Evolutionary conservation across 2,797 vertebrate species (phyloP).

Genomic region (Falco naumanni): DNA sequence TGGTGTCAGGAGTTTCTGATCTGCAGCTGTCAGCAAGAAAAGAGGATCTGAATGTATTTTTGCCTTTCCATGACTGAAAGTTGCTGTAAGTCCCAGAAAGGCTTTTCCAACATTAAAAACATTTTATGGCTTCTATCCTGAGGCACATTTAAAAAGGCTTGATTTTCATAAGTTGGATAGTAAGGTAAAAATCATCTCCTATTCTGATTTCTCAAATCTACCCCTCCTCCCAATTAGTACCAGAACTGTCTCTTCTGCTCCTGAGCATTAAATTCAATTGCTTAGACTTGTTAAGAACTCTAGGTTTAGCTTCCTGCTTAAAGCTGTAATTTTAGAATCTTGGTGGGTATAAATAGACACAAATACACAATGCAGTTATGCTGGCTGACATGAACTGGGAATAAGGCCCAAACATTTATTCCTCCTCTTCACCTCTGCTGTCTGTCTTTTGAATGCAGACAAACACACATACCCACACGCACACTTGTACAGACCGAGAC

Average conservation of each 20-base stretch:
- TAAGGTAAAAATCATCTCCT: conserved; percentile 10
- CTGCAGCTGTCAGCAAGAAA: neutral
- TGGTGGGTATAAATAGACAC: conserved; percentile 1
- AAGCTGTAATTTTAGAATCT: conserved; percentile 15
- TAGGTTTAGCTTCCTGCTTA: neutral
- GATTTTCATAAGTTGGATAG: conserved; percentile 1
- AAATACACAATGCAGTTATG: neutral
- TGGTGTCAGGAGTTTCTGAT: neutral
- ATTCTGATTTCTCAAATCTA: neutral
- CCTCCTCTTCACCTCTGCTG: neutral
- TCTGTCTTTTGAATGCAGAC: fast-evolving
- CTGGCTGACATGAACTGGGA: neutral
- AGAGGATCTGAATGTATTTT: neutral
- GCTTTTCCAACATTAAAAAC: neutral
- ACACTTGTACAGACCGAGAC: neutral
- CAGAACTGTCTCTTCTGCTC: neutral
- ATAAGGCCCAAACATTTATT: neutral
- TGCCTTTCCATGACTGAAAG: neutral
- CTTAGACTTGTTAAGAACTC: neutral
- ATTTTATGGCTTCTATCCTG: neutral
- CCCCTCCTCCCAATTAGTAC: neutral
- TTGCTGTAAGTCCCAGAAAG: neutral
- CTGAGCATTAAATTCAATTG: neutral
- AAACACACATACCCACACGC: fast-evolving
- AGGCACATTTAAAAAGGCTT: neutral